Base-by-base conservation (phyloP, 1,140 invertebrate species). In the Drosophila lacertosa region DNA sequence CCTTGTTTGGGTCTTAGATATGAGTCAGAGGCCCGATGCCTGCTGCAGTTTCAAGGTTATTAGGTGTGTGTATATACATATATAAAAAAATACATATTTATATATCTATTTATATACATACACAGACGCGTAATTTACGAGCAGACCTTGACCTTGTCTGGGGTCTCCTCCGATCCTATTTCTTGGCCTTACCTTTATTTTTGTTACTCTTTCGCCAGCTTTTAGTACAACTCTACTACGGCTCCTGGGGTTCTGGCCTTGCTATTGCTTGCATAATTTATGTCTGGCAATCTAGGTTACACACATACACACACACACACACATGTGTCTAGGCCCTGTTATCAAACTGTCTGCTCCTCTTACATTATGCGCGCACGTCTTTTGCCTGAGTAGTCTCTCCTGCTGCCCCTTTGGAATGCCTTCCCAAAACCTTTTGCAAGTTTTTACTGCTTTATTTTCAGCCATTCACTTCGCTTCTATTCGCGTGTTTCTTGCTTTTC, bases 241-340 rank as follows among this genome's bases (percentile, higher is more conserved):
- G 51, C 57, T 67, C 35, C 73, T 71, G 71, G 39, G 72, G 50
- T 59, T 54, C 65, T 75, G 58, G 55, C 40, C 48, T 39, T 59
- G 81, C 68, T 60, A 78, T 73, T 82, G 67, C 81, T 86, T 86
- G 82, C 82, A 86, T 86, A 86, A 86, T 86, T 86, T 86, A 86
- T 86, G 82, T 88, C 47, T 76, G 74, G 40, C 80, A 88, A 86
- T 74, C 82, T 86, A 77, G 81, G 82, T 83, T 86, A 86, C 62
- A 72, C 44, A 66, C 59, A 83, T 57, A 62, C 70, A 70, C 37
- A 60, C 29, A 59, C 32, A 55, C 48, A 65, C 24, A 58, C 39
- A 51, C 13, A 4, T 22, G 26, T 70, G 57, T 62, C 63, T 65
- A 82, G 74, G 75, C 81, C 51, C 29, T 70, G 82, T 81, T 86